Conservation (phyloP, 64 coral and sea anemone genomes). For the Cladopsammia gracilis region DNA sequence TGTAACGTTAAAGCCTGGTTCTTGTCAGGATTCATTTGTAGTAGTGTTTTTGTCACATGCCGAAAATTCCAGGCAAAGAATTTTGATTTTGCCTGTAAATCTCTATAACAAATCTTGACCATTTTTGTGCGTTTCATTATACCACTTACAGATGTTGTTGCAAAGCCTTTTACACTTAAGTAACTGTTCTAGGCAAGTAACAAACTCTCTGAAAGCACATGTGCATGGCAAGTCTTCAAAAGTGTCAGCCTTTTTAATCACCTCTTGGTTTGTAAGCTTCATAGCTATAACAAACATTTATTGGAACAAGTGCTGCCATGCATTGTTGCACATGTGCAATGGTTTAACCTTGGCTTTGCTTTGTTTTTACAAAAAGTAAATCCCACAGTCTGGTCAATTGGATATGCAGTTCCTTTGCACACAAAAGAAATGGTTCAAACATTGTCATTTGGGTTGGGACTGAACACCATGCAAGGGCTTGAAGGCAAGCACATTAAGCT, state of each 20-base stretch:
- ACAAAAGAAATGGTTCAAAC: constrained; percentile 32
- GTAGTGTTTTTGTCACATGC: constrained; percentile 24
- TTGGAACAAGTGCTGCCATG: constrained; percentile 31
- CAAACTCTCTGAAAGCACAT: constrained; percentile 51
- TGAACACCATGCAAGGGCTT: constrained; percentile 62
- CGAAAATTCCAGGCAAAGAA: constrained; percentile 2
- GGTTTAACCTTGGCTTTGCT: constrained; percentile 32
- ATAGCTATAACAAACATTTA: constrained; percentile 44
- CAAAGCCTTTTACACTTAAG: constrained; percentile 52
- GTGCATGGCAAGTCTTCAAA: constrained; percentile 11
- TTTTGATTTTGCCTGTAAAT: constrained; percentile 64
- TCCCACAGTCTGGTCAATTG: constrained; percentile 59
- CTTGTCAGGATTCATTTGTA: constrained; percentile 14
- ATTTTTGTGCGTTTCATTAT: constrained; percentile 27
- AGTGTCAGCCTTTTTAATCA: constrained; percentile 15
- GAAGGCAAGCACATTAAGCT: constrained; percentile 60
- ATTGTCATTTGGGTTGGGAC: constrained; percentile 29
- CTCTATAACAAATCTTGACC: neutral
- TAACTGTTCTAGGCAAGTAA: constrained; percentile 29
- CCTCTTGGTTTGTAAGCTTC: constrained; percentile 19
- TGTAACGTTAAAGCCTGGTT: constrained; percentile 30
- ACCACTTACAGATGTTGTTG: constrained; percentile 57
- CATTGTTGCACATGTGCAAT: neutral
- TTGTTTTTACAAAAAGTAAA: constrained; percentile 55
- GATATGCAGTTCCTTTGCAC: constrained; percentile 58